Evolutionary conservation across 2,888 invertebrate genomes (phyloP).

Genomic region (Cryptops parisi): DNA sequence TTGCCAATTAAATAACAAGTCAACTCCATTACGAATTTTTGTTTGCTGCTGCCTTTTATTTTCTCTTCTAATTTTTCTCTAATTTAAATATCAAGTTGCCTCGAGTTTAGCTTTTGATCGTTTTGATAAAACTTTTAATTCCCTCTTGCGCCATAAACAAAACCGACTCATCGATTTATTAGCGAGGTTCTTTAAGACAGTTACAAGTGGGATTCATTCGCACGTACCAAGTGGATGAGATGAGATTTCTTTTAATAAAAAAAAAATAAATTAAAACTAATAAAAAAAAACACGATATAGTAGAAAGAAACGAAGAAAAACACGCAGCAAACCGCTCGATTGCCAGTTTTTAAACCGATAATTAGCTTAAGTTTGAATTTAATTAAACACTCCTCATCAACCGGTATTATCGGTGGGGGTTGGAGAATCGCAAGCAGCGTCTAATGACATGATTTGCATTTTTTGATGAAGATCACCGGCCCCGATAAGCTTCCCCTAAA

Average conservation of each 20-base stretch:
- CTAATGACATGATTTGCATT: background rate
- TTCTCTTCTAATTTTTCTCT: too few relatives aligned
- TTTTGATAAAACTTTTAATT: too few relatives aligned
- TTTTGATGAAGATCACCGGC: background rate
- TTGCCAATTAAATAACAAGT: too few relatives aligned
- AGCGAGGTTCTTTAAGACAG: too few relatives aligned
- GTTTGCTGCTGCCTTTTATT: too few relatives aligned
- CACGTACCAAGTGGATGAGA: too few relatives aligned
- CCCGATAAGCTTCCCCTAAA: background rate
- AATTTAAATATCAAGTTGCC: too few relatives aligned
- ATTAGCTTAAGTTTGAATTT: constrained; percentile 13
- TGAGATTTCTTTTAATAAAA: background rate
- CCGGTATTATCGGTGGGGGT: background rate
- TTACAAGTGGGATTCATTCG: too few relatives aligned
- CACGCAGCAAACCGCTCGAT: background rate
- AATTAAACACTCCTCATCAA: constrained; percentile 11
- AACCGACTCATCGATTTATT: too few relatives aligned
- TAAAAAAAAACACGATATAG: background rate
- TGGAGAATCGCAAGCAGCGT: background rate
- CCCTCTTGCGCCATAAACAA: too few relatives aligned
- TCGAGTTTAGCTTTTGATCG: too few relatives aligned
- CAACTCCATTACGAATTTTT: too few relatives aligned
- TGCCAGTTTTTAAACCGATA: constrained; percentile 8
- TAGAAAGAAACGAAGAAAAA: background rate
- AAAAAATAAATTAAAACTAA: background rate